A percentile compares a stretch with the other conserved stretches of the same genome.
Evolutionary conservation across 2,113 vertebrate genomes (phyloP).

Genomic region (Sinocyclocheilus grahami): DNA sequence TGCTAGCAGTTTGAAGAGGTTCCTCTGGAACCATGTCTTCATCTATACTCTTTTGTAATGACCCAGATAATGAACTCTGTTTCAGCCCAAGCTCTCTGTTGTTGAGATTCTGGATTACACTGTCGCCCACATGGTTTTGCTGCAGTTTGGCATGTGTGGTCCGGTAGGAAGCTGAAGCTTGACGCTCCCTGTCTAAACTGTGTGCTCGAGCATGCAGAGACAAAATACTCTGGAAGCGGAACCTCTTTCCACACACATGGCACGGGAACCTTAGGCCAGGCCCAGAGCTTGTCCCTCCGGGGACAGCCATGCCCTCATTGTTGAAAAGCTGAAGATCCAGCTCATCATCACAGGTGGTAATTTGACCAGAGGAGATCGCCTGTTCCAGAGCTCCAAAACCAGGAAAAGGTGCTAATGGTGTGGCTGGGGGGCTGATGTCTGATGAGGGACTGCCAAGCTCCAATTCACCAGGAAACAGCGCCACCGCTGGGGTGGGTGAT

Average conservation of each 20-base stretch:
- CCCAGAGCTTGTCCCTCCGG: slow-evolving; percentile 61
- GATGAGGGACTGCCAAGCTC: slow-evolving; percentile 64
- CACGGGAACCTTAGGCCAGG: slow-evolving; percentile 82
- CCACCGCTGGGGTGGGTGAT: slow-evolving; percentile 73
- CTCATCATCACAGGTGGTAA: slow-evolving; percentile 78
- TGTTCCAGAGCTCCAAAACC: slow-evolving; percentile 75
- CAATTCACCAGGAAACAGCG: slow-evolving; percentile 73
- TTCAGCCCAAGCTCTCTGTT: not conserved
- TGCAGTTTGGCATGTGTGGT: slow-evolving; percentile 73
- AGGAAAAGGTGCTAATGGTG: slow-evolving; percentile 63
- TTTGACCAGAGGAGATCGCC: slow-evolving; percentile 73
- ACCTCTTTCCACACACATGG: slow-evolving; percentile 88
- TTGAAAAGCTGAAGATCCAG: slow-evolving; percentile 89
- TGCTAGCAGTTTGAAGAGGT: slow-evolving; percentile 61
- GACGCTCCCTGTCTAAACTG: slow-evolving; percentile 76
- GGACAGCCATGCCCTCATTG: slow-evolving; percentile 72
- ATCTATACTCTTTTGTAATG: slow-evolving; percentile 63
- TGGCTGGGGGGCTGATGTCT: slow-evolving; percentile 70
- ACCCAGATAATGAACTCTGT: slow-evolving; percentile 58
- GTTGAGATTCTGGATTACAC: slow-evolving; percentile 40
- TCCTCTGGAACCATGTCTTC: slow-evolving; percentile 59
- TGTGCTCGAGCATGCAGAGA: slow-evolving; percentile 89
- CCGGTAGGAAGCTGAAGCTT: slow-evolving; percentile 69
- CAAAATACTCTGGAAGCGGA: slow-evolving; percentile 91
- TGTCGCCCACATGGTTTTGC: slow-evolving; percentile 59